Conservation (phyloP, 2,888 invertebrate genomes). For the Leptarthrus brevirostris region DNA sequence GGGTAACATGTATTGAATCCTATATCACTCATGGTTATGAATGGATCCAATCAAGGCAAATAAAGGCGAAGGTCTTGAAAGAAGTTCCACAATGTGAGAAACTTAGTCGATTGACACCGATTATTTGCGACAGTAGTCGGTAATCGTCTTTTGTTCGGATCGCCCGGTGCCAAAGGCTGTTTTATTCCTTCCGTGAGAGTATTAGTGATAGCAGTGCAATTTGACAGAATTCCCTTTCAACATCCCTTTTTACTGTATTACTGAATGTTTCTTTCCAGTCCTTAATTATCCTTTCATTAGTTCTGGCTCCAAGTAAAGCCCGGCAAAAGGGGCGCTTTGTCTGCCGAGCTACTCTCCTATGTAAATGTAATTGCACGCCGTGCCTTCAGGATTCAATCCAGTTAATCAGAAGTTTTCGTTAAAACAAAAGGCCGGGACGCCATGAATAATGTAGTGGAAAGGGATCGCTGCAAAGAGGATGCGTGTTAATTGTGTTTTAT, state of each 20-base stretch:
- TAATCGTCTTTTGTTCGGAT: constrained; percentile 5
- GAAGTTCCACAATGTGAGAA: constrained; percentile 3
- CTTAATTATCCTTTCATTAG: constrained; percentile 47
- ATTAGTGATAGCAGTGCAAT: constrained; percentile 37
- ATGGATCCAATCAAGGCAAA: constrained; percentile 34
- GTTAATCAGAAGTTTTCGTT: constrained; percentile 48
- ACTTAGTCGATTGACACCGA: constrained; percentile 9
- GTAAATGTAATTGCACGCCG: constrained; percentile 45
- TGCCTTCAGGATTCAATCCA: constrained; percentile 46
- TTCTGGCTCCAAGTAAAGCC: background rate
- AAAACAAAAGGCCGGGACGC: constrained; percentile 42
- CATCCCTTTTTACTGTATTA: too few species aligned
- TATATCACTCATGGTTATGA: constrained; percentile 39
- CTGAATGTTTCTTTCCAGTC: constrained; percentile 26
- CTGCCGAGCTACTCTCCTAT: constrained; percentile 40
- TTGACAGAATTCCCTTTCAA: constrained; percentile 5
- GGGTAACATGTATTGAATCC: background rate
- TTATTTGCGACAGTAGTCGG: background rate
- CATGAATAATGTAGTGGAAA: constrained; percentile 44
- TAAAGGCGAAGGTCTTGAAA: background rate
- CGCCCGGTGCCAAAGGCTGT: background rate
- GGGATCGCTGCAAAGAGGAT: constrained; percentile 43
- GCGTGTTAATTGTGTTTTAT: constrained; percentile 48
- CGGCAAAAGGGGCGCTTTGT: background rate
- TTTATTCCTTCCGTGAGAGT: background rate